These are phyloP conservation scores for Dorcus parallelipipedus DNA, from an alignment of 2,888 invertebrate genomes.

Conservation along the genomic window DNA sequence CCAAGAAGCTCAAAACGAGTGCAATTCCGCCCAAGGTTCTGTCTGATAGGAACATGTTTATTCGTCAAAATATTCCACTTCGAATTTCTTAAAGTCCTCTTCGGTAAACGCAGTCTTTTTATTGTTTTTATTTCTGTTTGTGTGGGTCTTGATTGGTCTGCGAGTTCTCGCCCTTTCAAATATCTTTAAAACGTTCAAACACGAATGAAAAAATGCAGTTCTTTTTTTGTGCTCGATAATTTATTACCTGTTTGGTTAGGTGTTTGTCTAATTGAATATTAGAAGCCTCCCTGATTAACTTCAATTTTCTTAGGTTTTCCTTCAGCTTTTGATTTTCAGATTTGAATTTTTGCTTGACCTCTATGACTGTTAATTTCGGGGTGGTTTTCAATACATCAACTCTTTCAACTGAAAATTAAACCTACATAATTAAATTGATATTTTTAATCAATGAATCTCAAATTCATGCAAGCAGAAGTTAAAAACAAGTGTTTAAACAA, in stretches of 20 bases:
- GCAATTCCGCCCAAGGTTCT: constrained; percentile 30
- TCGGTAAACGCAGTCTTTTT: constrained; percentile 66
- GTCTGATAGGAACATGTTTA: constrained; percentile 36
- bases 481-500: no score
- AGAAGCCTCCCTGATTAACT: constrained; percentile 36
- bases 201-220: neutral
- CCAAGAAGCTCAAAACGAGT: constrained; percentile 28
- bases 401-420: neutral
- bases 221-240: constrained; percentile 1
- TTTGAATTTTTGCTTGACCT: constrained; percentile 37
- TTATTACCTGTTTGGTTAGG: constrained; percentile 30
- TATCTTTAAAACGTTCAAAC: constrained; percentile 47
- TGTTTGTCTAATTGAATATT: constrained; percentile 38
- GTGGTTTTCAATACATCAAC: constrained; percentile 30
- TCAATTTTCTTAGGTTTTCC: constrained; percentile 41
- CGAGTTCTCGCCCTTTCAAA: constrained; percentile 55
- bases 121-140: constrained; percentile 48
- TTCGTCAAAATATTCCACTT: constrained; percentile 60
- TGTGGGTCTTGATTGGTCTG: constrained; percentile 48
- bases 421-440: neutral
- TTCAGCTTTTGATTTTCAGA: constrained; percentile 38
- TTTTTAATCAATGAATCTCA: neutral
- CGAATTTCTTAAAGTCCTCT: constrained; percentile 66
- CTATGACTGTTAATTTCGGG: constrained; percentile 39
- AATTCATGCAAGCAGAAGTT: no score